Base-by-base conservation (phyloP, 2,113 vertebrate species). In the Microtus pennsylvanicus region DNA sequence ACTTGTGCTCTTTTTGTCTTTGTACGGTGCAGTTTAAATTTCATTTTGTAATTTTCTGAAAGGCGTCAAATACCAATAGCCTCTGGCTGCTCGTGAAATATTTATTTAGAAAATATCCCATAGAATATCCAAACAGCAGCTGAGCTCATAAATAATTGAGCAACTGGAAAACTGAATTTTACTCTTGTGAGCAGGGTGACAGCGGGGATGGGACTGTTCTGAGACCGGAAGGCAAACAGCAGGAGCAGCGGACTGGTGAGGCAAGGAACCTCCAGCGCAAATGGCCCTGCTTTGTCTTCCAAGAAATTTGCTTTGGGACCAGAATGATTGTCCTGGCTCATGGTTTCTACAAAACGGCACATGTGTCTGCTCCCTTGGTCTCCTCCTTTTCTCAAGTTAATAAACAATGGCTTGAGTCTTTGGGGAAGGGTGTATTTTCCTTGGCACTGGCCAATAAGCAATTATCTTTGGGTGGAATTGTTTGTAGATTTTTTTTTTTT, bases 101-200 rank as follows among this genome's bases (percentile, higher is more conserved):
- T 97, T 97, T 95, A 98, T 88, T 95, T 58, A 75, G 91, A 94
- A 97, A 97, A 94, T 94, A 93, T 95, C 90, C 93, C 95, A 91
- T 96, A 95, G 96, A 96, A 92, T 92, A 67, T 91, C 72, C 74
- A 88, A 97, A 89, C 87, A 93, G 90, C 97, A 97, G 96, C 96
- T 97, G 97, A 94, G 86, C 86, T 97, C 74, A 94, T 97, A 95
- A 95, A 97, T 97, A 97, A 97, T 98, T 94, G 69, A 98, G 67
- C 72, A 91, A 97, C 82, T 89, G 75, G 95, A 80, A 96, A 77
- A 69, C 88, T 93, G 85, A 90, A 88, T 95, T 96, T 96, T 92
- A 77, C 42, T 95, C 88, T n/a, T 30, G 1, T 42, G n/a, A 12
- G 65, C 87, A 47, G 87, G 52, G 86, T 58, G 50, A 63, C 52